phyloP scores from a whole-genome alignment of 2,888 invertebrate species.

The Hypomecis atomaria region DNA sequence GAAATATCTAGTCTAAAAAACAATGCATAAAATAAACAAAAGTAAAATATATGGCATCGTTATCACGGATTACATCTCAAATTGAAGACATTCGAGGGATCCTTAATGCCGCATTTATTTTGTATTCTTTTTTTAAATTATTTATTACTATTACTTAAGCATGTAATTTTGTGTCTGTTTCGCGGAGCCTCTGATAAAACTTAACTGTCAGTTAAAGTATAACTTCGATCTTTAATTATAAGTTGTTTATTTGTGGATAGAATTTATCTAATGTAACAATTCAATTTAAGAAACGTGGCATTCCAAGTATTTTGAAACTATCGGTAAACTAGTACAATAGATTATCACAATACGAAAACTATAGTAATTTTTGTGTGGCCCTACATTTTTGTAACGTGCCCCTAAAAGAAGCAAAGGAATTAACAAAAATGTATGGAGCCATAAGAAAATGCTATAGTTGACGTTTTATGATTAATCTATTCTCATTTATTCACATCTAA shows the following conservation, averaged over 20 bases:
- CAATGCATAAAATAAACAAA: slow-evolving; percentile 23
- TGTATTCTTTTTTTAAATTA: slow-evolving; percentile 20
- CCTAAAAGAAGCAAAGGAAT: too few relatives aligned
- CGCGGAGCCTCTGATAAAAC: slow-evolving; percentile 13
- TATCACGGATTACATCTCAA: slow-evolving; percentile 21
- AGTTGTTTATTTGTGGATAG: neutral
- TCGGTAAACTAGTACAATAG: too few relatives aligned
- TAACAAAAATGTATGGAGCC: too few relatives aligned
- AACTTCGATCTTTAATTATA: neutral
- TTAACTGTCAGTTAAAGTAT: slow-evolving; percentile 3
- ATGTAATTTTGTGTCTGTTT: slow-evolving; percentile 26
- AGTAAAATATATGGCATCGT: slow-evolving; percentile 17
- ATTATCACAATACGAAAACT: too few relatives aligned
- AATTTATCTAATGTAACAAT: too few relatives aligned
- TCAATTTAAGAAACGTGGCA: too few relatives aligned
- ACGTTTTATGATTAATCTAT: too few relatives aligned
- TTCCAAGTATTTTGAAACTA: too few relatives aligned
- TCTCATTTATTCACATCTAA: too few relatives aligned
- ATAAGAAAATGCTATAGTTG: too few relatives aligned
- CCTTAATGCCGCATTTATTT: slow-evolving; percentile 30
- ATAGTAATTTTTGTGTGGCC: too few relatives aligned
- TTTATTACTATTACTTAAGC: slow-evolving; percentile 22
- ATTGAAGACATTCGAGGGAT: slow-evolving; percentile 29
- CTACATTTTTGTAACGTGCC: too few relatives aligned
- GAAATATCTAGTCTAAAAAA: slow-evolving; percentile 1